phyloP scores from a whole-genome alignment of 2,797 vertebrate genomes.

The Odontamblyopus rebecca region DNA sequence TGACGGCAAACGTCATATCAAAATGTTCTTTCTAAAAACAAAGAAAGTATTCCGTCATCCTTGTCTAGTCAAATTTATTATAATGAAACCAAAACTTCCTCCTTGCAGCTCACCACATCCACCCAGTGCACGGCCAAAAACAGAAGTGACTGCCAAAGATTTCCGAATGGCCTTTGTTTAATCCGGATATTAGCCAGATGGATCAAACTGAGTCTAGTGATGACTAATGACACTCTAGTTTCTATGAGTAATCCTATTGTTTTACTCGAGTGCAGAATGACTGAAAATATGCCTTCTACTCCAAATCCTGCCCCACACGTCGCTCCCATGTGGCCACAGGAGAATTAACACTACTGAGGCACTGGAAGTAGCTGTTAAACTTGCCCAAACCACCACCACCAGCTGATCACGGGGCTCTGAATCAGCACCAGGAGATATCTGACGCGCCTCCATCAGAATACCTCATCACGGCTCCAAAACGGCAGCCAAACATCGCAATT shows the following conservation, averaged over 20 bases:
- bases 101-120: neutral
- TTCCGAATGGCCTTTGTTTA: neutral
- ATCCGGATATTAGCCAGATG: neutral
- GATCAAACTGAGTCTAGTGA: neutral
- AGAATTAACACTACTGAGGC: slow-evolving; percentile 48
- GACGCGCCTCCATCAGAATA: slow-evolving; percentile 8
- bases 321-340: slow-evolving; percentile 49
- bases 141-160: neutral
- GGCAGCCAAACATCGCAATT: slow-evolving; percentile 1
- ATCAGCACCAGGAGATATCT: slow-evolving; percentile 11
- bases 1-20: too few species aligned
- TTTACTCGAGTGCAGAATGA: slow-evolving; percentile 14
- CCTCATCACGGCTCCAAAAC: neutral
- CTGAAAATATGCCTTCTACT: slow-evolving; percentile 29
- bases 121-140: neutral
- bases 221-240: neutral
- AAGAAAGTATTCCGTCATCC: neutral
- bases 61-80: neutral
- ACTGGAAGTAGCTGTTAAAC: slow-evolving; percentile 47
- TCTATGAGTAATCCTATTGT: slow-evolving; percentile 30
- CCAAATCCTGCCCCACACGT: slow-evolving; percentile 16
- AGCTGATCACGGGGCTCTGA: slow-evolving; percentile 50
- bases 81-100: neutral
- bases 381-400: slow-evolving; percentile 54
- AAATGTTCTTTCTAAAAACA: too few species aligned